These are phyloP conservation scores for Ammodytes marinus DNA, from an alignment of 2,113 vertebrate species.

Conservation along the genomic window DNA sequence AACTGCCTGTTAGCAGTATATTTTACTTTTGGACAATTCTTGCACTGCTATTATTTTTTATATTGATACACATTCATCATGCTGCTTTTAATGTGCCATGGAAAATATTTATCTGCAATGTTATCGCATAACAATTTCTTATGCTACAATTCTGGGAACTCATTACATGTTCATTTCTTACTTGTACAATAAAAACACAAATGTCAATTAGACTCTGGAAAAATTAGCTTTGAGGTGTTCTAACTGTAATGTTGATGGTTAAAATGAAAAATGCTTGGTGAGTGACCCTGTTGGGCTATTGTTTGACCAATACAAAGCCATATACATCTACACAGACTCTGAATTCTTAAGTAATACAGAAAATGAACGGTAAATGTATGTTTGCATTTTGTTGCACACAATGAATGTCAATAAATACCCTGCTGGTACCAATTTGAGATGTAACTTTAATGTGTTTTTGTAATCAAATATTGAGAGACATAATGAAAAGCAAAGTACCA, in stretches of 20 bases:
- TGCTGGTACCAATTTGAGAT: constrained; percentile 29
- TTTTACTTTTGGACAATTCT: background rate
- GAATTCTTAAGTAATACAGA: background rate
- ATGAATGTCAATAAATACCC: constrained; percentile 58
- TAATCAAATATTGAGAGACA: background rate
- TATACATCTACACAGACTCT: background rate
- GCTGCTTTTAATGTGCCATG: constrained; percentile 38
- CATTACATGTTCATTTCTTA: background rate
- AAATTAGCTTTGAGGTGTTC: background rate
- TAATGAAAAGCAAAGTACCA: background rate
- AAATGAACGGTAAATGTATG: background rate
- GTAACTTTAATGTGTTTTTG: constrained; percentile 17
- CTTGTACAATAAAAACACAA: background rate
- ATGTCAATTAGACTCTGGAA: background rate
- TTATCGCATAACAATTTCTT: background rate
- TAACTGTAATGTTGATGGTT: background rate
- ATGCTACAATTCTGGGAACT: background rate
- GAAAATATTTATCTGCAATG: background rate
- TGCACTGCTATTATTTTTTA: constrained; percentile 16
- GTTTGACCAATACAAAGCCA: background rate
- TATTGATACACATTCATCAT: constrained; percentile 29
- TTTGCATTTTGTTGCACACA: constrained; percentile 54
- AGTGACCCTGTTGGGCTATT: background rate
- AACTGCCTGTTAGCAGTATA: background rate
- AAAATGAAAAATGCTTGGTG: background rate